Percentiles rank a stretch among this genome's conserved stretches.
Conservation (phyloP, 2,888 invertebrate species). For the Parnassius apollo region DNA sequence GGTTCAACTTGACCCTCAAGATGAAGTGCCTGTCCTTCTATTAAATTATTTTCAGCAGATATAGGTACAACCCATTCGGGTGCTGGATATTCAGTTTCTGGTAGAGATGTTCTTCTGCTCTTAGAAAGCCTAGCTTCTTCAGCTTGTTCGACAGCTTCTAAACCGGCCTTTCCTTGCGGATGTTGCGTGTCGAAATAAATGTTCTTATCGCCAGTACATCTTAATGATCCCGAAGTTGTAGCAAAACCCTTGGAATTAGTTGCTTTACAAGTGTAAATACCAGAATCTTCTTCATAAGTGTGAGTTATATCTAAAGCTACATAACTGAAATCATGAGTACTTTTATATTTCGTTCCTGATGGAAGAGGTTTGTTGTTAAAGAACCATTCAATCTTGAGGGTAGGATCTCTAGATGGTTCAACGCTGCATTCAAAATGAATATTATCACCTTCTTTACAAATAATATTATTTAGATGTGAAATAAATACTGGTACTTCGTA, state of each 20-base stretch:
- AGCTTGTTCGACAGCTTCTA: constrained; percentile 93
- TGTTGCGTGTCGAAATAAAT: constrained; percentile 95
- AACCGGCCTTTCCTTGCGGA: constrained; percentile 94
- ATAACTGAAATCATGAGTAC: constrained; percentile 97
- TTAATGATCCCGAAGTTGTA: constrained; percentile 93
- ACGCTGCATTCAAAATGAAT: constrained; percentile 96
- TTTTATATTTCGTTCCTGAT: constrained; percentile 93
- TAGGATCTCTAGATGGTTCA: constrained; percentile 95
- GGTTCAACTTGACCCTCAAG: constrained; percentile 97
- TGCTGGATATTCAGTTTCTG: constrained; percentile 89
- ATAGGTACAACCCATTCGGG: constrained; percentile 93
- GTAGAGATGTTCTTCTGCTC: constrained; percentile 84
- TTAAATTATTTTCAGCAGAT: constrained; percentile 88
- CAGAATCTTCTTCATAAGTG: constrained; percentile 95
- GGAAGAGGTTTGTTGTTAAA: constrained; percentile 94
- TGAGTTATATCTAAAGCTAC: constrained; percentile 94
- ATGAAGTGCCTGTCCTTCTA: constrained; percentile 92
- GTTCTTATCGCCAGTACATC: constrained; percentile 89
- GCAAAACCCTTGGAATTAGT: constrained; percentile 93
- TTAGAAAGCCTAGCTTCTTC: constrained; percentile 91
- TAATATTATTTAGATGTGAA: constrained; percentile 93
- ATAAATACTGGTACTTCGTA: constrained; percentile 95
- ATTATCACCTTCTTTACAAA: constrained; percentile 92
- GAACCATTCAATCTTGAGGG: constrained; percentile 96
- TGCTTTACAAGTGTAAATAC: constrained; percentile 94